A percentile compares a stretch with the other conserved stretches of the same genome.
Evolutionary conservation across 2,797 vertebrate species (phyloP).

Genomic region (Hoplostethus mediterraneus): DNA sequence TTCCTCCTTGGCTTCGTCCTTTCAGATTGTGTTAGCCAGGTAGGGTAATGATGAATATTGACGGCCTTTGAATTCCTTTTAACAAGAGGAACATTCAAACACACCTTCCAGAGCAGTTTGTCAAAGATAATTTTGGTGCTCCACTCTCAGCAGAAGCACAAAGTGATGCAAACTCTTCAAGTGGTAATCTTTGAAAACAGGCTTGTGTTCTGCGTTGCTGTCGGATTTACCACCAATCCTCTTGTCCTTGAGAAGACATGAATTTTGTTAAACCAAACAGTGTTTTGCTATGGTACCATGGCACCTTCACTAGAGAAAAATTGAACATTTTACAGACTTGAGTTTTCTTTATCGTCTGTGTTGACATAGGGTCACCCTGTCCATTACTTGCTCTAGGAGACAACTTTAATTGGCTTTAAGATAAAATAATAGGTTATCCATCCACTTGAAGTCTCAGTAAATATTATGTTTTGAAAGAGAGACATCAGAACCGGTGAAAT

Average conservation of each 20-base stretch:
- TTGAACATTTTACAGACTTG: no score
- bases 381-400: neutral
- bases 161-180: conserved; percentile 8
- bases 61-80: conserved; percentile 14
- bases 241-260: conserved; percentile 3
- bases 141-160: conserved; percentile 5
- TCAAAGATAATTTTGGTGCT: conserved; percentile 6
- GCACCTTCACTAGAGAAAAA: neutral
- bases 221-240: neutral
- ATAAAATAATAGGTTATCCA: no score
- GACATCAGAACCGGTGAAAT: no score
- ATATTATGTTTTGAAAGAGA: no score
- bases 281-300: neutral
- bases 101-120: conserved; percentile 16
- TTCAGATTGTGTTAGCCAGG: neutral
- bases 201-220: neutral
- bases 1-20: conserved; percentile 16
- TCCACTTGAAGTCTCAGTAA: no score
- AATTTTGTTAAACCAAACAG: neutral
- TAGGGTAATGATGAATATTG: conserved; percentile 16
- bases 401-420: no score
- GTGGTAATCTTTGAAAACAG: conserved; percentile 5
- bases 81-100: conserved; percentile 18
- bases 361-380: neutral
- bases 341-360: neutral